Percentiles rank a stretch among this genome's conserved stretches.
phyloP scores from a whole-genome alignment of 2,113 vertebrate genomes.

The Rhinopomastus cyanomelas region DNA sequence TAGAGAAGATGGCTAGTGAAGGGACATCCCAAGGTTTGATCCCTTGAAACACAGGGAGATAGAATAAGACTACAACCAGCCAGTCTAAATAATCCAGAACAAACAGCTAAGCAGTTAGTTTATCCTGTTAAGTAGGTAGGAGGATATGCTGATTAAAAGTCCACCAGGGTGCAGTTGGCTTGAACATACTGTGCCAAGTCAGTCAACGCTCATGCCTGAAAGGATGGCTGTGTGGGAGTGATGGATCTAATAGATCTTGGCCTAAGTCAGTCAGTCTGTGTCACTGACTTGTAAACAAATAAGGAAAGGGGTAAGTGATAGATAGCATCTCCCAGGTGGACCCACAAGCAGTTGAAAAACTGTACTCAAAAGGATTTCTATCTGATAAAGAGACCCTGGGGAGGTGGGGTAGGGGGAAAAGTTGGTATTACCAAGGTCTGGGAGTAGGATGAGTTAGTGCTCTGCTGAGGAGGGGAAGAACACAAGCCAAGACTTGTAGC shows the following conservation, averaged over 20 bases:
- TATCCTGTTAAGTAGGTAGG: background rate
- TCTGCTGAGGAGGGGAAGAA: background rate
- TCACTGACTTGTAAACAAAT: background rate
- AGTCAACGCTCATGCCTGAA: background rate
- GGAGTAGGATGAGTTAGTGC: background rate
- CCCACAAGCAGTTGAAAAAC: background rate
- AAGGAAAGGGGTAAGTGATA: background rate
- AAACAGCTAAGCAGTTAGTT: background rate
- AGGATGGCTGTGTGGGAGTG: accelerated
- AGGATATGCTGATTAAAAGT: background rate
- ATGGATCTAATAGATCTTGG: background rate
- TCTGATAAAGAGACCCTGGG: background rate
- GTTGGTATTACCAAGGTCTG: background rate
- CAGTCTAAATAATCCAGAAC: background rate
- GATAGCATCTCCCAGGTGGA: background rate
- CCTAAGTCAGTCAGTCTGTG: background rate
- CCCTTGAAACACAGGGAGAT: background rate
- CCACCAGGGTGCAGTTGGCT: background rate
- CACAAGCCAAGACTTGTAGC: background rate
- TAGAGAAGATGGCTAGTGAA: background rate
- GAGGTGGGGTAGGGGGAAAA: background rate
- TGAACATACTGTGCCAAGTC: background rate
- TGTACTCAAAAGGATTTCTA: background rate
- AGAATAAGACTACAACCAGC: background rate
- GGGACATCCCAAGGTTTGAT: background rate